Conservation (phyloP, 2,888 invertebrate genomes). For the Tipula unca region DNA sequence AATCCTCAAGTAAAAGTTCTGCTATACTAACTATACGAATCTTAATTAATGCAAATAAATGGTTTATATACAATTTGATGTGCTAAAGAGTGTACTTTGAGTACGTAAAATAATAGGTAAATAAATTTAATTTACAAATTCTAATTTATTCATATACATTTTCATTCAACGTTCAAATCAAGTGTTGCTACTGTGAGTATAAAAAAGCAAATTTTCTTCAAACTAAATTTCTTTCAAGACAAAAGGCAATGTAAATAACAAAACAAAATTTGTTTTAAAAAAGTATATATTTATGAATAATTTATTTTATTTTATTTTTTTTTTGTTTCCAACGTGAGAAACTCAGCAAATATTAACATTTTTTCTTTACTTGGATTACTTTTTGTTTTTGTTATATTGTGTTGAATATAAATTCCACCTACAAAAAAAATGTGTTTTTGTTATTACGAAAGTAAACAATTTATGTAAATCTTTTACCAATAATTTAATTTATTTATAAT, state of each 20-base stretch:
- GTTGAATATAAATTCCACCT: background rate
- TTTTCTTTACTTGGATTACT: background rate
- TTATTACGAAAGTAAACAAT: background rate
- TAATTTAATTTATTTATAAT: constrained; percentile 8
- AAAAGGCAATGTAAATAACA: background rate
- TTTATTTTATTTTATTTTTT: background rate
- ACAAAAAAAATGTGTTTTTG: background rate
- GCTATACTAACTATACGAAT: no score
- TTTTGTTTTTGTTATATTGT: background rate
- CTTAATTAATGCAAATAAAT: no score
- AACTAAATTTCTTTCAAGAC: background rate
- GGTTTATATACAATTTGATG: background rate
- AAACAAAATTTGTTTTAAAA: background rate
- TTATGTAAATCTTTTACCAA: constrained; percentile 14
- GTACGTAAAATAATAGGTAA: background rate
- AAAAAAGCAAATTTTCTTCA: background rate
- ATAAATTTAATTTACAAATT: background rate
- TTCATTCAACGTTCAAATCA: background rate
- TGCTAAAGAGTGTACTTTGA: background rate
- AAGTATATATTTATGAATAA: background rate
- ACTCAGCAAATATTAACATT: background rate
- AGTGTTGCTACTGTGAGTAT: background rate
- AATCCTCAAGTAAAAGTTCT: no score
- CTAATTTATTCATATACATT: background rate
- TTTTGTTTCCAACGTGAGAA: background rate